Percentiles rank a stretch among this genome's conserved stretches.
These are phyloP conservation scores for Percopsis transmontana DNA, from an alignment of 2,113 vertebrate species.

Conservation along the genomic window DNA sequence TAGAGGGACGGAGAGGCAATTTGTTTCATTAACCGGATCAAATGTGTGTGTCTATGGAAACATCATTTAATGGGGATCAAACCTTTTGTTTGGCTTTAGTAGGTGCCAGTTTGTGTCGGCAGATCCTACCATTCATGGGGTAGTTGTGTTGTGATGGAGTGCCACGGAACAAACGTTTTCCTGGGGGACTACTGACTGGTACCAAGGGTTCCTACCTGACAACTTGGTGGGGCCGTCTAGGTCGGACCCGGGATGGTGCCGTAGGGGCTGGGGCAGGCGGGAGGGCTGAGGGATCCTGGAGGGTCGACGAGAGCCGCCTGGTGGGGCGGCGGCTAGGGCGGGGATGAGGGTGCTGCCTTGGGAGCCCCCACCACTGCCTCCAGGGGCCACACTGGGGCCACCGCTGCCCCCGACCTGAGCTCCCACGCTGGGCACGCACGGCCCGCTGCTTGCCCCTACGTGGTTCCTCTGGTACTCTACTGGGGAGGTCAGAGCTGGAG, in stretches of 20 bases:
- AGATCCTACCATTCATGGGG: too few relatives aligned
- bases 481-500: conserved; percentile 89
- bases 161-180: background rate
- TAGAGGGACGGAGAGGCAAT: too few relatives aligned
- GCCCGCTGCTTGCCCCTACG: conserved; percentile 69
- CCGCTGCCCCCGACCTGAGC: conserved; percentile 72
- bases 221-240: conserved; percentile 94
- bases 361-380: conserved; percentile 49
- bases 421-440: conserved; percentile 58
- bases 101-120: too few relatives aligned
- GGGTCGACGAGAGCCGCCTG: conserved; percentile 72
- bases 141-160: background rate
- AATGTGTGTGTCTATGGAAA: too few relatives aligned
- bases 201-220: conserved; percentile 84
- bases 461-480: conserved; percentile 98
- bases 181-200: too few relatives aligned
- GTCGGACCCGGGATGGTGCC: conserved; percentile 85
- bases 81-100: too few relatives aligned
- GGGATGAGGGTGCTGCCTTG: conserved; percentile 50
- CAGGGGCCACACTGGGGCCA: conserved; percentile 63
- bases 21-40: too few relatives aligned
- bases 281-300: conserved; percentile 90
- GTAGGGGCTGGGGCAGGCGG: conserved; percentile 94
- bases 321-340: conserved; percentile 46
- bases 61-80: too few relatives aligned